Percentiles rank a stretch among this genome's conserved stretches.
These are phyloP conservation scores for Eledone cirrhosa DNA, from an alignment of 2,888 invertebrate species.

Conservation along the genomic window DNA sequence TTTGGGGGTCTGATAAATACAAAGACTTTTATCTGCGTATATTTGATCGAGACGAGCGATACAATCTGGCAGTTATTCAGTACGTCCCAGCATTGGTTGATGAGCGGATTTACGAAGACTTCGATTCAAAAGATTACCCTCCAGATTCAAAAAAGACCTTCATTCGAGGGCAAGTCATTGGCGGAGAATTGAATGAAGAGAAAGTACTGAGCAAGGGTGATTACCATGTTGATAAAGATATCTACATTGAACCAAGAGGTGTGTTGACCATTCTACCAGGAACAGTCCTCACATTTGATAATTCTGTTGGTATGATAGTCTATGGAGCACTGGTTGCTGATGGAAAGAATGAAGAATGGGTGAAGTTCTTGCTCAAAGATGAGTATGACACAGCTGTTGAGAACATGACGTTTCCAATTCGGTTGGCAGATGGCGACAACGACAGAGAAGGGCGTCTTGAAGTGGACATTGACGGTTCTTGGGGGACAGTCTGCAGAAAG, in stretches of 20 bases:
- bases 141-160: slow-evolving; percentile 75
- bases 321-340: slow-evolving; percentile 83
- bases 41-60: slow-evolving; percentile 69
- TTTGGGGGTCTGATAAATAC: slow-evolving; percentile 75
- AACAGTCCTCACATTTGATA: slow-evolving; percentile 86
- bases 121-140: slow-evolving; percentile 83
- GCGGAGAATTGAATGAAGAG: slow-evolving; percentile 53
- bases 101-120: slow-evolving; percentile 85
- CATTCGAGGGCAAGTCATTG: slow-evolving; percentile 52
- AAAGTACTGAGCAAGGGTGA: slow-evolving; percentile 35
- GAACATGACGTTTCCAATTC: slow-evolving; percentile 72
- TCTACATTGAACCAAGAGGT: slow-evolving; percentile 92
- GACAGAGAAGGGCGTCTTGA: slow-evolving; percentile 84
- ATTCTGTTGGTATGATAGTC: slow-evolving; percentile 88
- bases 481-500: slow-evolving; percentile 96
- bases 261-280: slow-evolving; percentile 87
- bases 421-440: slow-evolving; percentile 83
- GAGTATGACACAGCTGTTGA: slow-evolving; percentile 43
- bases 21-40: slow-evolving; percentile 51
- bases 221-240: slow-evolving; percentile 91
- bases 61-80: slow-evolving; percentile 90
- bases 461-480: slow-evolving; percentile 83
- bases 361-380: slow-evolving; percentile 42
- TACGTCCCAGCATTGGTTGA: slow-evolving; percentile 90
- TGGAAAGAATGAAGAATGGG: slow-evolving; percentile 42